A percentile compares a stretch with the other conserved stretches of the same genome.
These are phyloP conservation scores for Triops cancriformis DNA, from an alignment of 1,140 invertebrate species.

Conservation along the genomic window DNA sequence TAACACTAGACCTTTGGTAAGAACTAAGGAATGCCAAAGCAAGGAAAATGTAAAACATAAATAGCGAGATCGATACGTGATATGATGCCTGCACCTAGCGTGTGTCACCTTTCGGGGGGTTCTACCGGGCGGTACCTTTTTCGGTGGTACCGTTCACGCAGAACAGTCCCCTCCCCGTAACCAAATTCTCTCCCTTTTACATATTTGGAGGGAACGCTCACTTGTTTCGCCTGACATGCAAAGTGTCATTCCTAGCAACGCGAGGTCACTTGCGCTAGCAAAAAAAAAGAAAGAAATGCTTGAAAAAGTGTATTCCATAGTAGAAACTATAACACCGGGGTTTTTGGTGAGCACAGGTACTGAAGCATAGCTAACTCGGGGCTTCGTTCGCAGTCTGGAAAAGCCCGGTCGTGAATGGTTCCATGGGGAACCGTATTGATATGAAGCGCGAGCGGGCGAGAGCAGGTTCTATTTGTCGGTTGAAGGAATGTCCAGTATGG, in stretches of 20 bases:
- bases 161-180: no score
- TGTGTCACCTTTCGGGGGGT: not conserved
- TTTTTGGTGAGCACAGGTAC: no score
- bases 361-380: no score
- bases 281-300: no score
- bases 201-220: not conserved
- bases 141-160: not conserved
- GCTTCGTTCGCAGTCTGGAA: no score
- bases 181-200: no score
- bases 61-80: not conserved
- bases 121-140: not conserved
- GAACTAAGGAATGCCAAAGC: not conserved
- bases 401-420: no score
- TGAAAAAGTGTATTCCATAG: no score
- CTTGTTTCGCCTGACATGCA: not conserved
- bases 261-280: not conserved
- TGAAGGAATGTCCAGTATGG: not conserved
- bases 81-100: not conserved
- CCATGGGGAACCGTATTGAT: no score
- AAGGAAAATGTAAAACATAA: not conserved
- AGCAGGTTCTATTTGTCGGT: not conserved
- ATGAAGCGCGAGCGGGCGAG: not conserved
- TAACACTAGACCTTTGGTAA: not conserved
- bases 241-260: not conserved
- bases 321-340: no score